Base-by-base conservation (phyloP, 2,797 vertebrate genomes). In the Pseudochirops corinnae region DNA sequence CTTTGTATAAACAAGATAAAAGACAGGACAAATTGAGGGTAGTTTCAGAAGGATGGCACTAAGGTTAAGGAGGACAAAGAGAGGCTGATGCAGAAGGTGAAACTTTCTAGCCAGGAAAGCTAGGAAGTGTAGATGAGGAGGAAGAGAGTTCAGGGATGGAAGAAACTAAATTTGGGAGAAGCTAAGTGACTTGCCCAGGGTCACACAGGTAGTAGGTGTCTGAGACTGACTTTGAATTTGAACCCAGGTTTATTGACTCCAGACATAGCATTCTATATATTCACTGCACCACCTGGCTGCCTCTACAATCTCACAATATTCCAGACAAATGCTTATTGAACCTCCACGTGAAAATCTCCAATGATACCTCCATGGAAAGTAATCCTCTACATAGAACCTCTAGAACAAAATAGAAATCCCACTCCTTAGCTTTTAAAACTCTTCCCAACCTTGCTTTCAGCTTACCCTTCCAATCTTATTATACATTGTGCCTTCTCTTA, bases 101-200 rank as follows among this genome's bases (percentile, higher is more conserved):
- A 74, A 74, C 16, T 74, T 74, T 7, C n/a, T 33, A 74, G 18
- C 16, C 33, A 74, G 6, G 18, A 18, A 39, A 39, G 16, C 18
- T 74, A 39, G 67, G 33, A 74, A 11, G 5, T 74, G 6, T 74
- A 10, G n/a, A 39, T 74, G 18, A 74, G 6, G 67, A 74, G n/a
- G 18, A 74, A 74, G n/a, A 74, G n/a, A 74, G 67, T 5, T 82
- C n/a, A 39, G n/a, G 33, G 16, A 39, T 74, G n/a, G 18, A 11
- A 21, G 56, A 31, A 62, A 12, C 0, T 1, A 55, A 82, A 18
- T 16, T 7, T 56, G 6, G 5, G 93, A 87, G 55, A 90, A 39
- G 18, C 1, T 39, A 12, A 0, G 33, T 5, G 12, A 28, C 1
- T 0, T 5, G 11, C 60, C 33, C 46, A 39, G 31, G 29, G 5